Conservation (phyloP, 2,888 invertebrate species). For the Acronicta psi region DNA sequence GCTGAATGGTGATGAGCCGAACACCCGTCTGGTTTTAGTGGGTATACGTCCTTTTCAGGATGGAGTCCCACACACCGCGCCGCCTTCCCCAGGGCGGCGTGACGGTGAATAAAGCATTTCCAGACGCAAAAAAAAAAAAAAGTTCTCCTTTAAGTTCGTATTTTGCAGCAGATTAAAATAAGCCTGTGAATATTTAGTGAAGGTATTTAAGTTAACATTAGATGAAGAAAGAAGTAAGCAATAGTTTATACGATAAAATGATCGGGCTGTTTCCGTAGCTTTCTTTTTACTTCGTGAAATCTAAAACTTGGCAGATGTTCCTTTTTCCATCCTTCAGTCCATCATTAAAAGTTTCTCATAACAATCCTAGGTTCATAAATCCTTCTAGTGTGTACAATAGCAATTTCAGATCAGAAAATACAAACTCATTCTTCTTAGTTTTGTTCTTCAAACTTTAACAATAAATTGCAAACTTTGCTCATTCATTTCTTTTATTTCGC, state of each 20-base stretch:
- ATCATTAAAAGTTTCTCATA: conserved; percentile 31
- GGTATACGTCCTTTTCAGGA: too few species aligned
- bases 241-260: too few species aligned
- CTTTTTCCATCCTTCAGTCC: not conserved
- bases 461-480: conserved; percentile 40
- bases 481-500: conserved; percentile 41
- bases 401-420: conserved; percentile 33
- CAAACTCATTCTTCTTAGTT: conserved; percentile 41
- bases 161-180: not conserved
- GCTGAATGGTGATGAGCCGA: too few species aligned
- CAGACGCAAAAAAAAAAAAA: too few species aligned
- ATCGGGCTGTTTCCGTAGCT: too few species aligned
- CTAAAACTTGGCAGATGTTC: not conserved
- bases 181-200: not conserved
- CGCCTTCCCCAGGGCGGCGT: too few species aligned
- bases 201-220: too few species aligned
- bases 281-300: not conserved
- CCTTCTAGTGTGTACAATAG: conserved; percentile 37
- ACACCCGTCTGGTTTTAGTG: too few species aligned
- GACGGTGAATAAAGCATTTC: too few species aligned
- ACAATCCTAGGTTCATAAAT: conserved; percentile 24
- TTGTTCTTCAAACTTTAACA: conserved; percentile 37
- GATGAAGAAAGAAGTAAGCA: too few species aligned
- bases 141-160: conserved; percentile 1
- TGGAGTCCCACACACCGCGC: too few species aligned